Evolutionary conservation across 2,797 vertebrate species (phyloP).

Genomic region (Falco columbarius): DNA sequence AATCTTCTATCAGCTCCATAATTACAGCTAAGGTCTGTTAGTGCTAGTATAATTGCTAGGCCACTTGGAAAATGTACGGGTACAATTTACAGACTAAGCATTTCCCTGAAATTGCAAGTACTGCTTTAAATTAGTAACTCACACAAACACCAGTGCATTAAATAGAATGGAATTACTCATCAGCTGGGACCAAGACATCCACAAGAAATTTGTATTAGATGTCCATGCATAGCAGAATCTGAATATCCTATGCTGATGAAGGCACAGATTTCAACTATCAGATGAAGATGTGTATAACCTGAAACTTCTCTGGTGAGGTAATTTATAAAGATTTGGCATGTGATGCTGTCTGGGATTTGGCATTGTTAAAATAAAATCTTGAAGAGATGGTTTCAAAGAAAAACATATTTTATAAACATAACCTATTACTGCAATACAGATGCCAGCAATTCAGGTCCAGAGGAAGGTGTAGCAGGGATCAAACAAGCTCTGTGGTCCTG

Average conservation of each 20-base stretch:
- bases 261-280: background rate
- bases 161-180: background rate
- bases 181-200: background rate
- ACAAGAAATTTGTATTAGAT: background rate
- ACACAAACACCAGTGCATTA: background rate
- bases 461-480: background rate
- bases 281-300: rapidly evolving
- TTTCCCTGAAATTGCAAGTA: background rate
- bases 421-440: background rate
- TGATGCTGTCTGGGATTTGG: background rate
- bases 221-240: background rate
- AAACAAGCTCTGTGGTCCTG: background rate
- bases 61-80: background rate
- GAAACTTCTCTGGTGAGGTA: background rate
- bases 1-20: background rate
- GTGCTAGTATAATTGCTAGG: background rate
- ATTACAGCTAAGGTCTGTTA: background rate
- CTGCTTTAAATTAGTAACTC: background rate
- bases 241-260: background rate
- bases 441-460: background rate
- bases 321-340: background rate
- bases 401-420: background rate
- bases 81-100: background rate
- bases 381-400: background rate
- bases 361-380: background rate